Base-by-base conservation (phyloP, 2,888 invertebrate genomes). In the Coleophora deauratella region DNA sequence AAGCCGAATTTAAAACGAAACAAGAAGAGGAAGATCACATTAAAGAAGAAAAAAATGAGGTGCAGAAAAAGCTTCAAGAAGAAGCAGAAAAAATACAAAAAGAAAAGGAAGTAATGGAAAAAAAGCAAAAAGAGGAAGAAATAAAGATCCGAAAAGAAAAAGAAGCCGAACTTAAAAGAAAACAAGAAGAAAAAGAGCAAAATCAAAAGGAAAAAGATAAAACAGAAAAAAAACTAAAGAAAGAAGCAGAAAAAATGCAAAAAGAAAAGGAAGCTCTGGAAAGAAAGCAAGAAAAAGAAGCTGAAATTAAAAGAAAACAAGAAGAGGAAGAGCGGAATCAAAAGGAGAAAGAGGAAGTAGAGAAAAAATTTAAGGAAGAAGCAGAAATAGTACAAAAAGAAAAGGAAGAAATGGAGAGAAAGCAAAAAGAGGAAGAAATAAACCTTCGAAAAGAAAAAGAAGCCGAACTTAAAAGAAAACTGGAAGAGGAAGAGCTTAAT, bases 151-250 rank as follows among this genome's bases (percentile, higher is more conserved):
- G n/a, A n/a, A 37, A 42, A 40, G 54, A 43, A 34, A 32, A 45
- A 15, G 32, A 49, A 28, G 21, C 34, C 11, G 33, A 40, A 32
- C 32, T 31, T 4, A 44, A 38, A 9, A 32, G 3, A 14, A 44
- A 13, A 7, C 9, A 15, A 12, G 43, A 43, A n/a, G n/a, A 15
- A 36, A 33, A 37, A 50, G 50, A 38, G 13, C 32, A 43, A 27
- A 27, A 47, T 30, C 41, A 46, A 35, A 42, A 35, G 28, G 37
- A 40, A 38, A 51, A 43, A 42, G 46, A 43, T 15, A 44, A 43
- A 38, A 49, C 41, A 39, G 43, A 31, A 45, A 43, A n/a, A n/a
- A n/a, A n/a, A n/a, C n/a, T n/a, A 38, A 52, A 41, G 37, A 37
- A 46, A 44, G 35, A 48, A 40, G 41, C 45, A 14, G 38, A 37